Evolutionary conservation across 2,888 invertebrate genomes (phyloP).

Genomic region (Tenthredo distinguenda): DNA sequence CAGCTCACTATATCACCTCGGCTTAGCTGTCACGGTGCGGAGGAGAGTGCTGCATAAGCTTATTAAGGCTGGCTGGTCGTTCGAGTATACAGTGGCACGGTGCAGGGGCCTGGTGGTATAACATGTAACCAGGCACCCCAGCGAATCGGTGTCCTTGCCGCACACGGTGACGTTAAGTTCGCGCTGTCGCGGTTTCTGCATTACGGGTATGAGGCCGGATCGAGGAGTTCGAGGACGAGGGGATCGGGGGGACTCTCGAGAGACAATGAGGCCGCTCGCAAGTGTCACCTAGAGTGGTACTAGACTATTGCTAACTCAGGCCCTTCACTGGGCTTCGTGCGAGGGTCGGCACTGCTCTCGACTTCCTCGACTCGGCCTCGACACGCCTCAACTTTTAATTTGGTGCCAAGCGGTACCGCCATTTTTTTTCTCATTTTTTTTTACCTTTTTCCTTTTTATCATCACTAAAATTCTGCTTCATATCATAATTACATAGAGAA

Average conservation of each 20-base stretch:
- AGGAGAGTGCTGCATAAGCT: slow-evolving; percentile 76
- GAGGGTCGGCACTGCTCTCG: slow-evolving; percentile 49
- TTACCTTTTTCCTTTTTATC: neutral
- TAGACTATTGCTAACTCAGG: slow-evolving; percentile 78
- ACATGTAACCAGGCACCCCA: slow-evolving; percentile 37
- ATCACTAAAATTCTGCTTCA: neutral
- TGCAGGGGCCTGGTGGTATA: slow-evolving; percentile 51
- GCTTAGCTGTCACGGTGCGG: slow-evolving; percentile 60
- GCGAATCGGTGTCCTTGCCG: neutral
- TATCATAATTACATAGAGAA: neutral
- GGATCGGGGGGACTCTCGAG: slow-evolving; percentile 71
- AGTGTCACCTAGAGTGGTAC: slow-evolving; percentile 77
- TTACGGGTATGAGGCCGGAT: slow-evolving; percentile 49
- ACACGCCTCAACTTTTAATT: slow-evolving; percentile 64
- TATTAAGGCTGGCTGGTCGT: slow-evolving; percentile 69
- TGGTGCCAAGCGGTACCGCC: slow-evolving; percentile 41
- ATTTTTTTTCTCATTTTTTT: neutral
- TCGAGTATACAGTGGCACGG: slow-evolving; percentile 42
- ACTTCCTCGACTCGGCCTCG: slow-evolving; percentile 54
- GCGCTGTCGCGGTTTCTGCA: slow-evolving; percentile 32
- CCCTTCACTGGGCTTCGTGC: slow-evolving; percentile 69
- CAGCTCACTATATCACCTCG: slow-evolving; percentile 50
- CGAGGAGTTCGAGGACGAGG: slow-evolving; percentile 52
- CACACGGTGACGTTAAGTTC: slow-evolving; percentile 28
- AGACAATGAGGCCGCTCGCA: slow-evolving; percentile 78